Percentiles rank a stretch among this genome's conserved stretches.
Evolutionary conservation across 1,140 invertebrate genomes (phyloP).

Genomic region (Drosophila insularis): DNA sequence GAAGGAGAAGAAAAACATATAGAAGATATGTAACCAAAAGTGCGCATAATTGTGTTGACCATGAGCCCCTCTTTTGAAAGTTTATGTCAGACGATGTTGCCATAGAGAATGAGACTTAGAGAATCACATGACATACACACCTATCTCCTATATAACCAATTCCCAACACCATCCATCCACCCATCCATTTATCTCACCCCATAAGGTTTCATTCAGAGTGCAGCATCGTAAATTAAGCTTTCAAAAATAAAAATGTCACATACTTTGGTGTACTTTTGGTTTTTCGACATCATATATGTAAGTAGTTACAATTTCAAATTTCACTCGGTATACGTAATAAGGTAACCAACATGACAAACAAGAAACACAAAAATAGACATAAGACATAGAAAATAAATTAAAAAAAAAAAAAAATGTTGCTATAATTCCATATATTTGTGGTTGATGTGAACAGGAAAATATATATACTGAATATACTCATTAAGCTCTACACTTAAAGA

Average conservation of each 20-base stretch:
- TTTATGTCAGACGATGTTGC: constrained; percentile 40
- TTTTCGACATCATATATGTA: constrained; percentile 30
- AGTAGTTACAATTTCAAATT: constrained; percentile 37
- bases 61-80: constrained; percentile 73
- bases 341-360: not conserved
- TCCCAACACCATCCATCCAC: not conserved
- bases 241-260: constrained; percentile 64
- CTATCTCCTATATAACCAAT: not conserved
- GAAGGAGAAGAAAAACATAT: constrained; percentile 1
- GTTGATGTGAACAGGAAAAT: constrained; percentile 1
- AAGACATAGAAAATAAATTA: not conserved
- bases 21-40: constrained; percentile 47
- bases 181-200: too few species aligned
- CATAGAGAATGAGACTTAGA: not conserved
- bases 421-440: constrained; percentile 4
- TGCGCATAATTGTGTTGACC: constrained; percentile 62
- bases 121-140: not conserved
- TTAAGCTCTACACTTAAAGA: not conserved
- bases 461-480: constrained; percentile 5
- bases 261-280: constrained; percentile 67
- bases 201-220: not conserved
- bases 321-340: constrained; percentile 68
- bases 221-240: constrained; percentile 57
- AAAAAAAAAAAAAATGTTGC: not conserved
- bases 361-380: constrained; percentile 4